Percentiles rank a stretch among this genome's conserved stretches.
phyloP scores from a whole-genome alignment of 1,140 invertebrate species.

The Nasonia vitripennis region DNA sequence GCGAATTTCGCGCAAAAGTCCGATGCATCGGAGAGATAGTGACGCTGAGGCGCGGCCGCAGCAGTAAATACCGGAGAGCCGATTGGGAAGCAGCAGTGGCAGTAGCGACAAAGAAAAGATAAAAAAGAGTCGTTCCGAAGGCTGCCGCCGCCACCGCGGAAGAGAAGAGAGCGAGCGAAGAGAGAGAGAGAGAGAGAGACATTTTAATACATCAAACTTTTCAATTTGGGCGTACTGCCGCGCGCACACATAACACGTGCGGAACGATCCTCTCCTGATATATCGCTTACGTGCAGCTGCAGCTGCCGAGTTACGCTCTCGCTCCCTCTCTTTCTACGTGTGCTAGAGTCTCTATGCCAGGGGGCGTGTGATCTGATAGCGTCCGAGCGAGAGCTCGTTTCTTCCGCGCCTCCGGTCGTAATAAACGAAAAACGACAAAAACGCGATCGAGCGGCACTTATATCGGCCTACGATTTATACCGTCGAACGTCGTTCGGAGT shows the following conservation, averaged over 20 bases:
- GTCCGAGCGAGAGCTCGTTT: slow-evolving; percentile 51
- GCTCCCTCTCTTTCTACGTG: background rate
- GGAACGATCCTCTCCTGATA: slow-evolving; percentile 59
- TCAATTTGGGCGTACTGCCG: slow-evolving; percentile 61
- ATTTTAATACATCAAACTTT: slow-evolving; percentile 68
- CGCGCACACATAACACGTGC: slow-evolving; percentile 20
- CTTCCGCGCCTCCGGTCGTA: background rate
- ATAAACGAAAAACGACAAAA: slow-evolving; percentile 1
- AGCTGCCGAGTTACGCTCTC: background rate
- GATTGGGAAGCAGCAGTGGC: background rate
- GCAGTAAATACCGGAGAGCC: background rate
- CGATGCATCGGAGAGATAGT: slow-evolving; percentile 39
- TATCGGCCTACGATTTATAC: slow-evolving; percentile 62
- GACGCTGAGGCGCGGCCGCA: slow-evolving; percentile 15
- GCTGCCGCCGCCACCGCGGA: background rate
- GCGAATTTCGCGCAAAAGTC: background rate
- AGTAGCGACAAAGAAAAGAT: background rate
- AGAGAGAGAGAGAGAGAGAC: slow-evolving; percentile 16
- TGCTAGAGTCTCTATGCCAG: background rate
- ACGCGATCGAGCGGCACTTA: slow-evolving; percentile 55
- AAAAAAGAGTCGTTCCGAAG: background rate
- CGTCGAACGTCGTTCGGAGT: slow-evolving; percentile 45
- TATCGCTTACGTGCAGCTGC: slow-evolving; percentile 60
- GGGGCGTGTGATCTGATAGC: slow-evolving; percentile 61
- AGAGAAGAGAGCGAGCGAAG: background rate